These are phyloP conservation scores for Lasioglossum calceatum DNA, from an alignment of 2,888 invertebrate species.

Conservation along the genomic window DNA sequence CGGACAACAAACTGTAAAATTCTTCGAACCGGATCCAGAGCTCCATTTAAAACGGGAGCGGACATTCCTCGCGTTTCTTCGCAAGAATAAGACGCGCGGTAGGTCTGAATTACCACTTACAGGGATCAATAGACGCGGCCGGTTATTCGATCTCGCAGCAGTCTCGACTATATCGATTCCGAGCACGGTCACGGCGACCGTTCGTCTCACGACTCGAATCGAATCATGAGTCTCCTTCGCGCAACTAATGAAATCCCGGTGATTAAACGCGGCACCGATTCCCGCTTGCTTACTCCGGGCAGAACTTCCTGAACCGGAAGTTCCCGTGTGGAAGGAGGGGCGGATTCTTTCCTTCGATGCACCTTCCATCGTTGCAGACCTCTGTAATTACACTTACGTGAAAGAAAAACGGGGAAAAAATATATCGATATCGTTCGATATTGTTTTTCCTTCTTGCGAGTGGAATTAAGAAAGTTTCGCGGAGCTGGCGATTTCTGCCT, in stretches of 20 bases:
- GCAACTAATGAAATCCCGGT: constrained; percentile 57
- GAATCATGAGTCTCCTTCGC: constrained; percentile 55
- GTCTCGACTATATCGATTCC: constrained; percentile 48
- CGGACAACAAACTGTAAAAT: background rate
- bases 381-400: constrained; percentile 33
- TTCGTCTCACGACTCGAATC: constrained; percentile 43
- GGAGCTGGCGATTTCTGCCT: background rate
- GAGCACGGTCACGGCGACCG: constrained; percentile 32
- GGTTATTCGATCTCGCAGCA: constrained; percentile 26
- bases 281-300: constrained; percentile 47
- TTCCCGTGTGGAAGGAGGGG: constrained; percentile 21
- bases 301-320: constrained; percentile 51
- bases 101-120: constrained; percentile 7
- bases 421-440: constrained; percentile 16
- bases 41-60: background rate
- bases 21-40: background rate
- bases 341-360: constrained; percentile 34
- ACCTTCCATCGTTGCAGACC: background rate
- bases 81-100: background rate
- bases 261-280: constrained; percentile 57
- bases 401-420: constrained; percentile 16
- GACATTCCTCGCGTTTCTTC: background rate
- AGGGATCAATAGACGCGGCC: constrained; percentile 13
- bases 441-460: background rate
- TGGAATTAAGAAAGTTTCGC: constrained; percentile 42